Conservation (phyloP, 2,888 invertebrate genomes). For the Drosophila aldrichi region DNA sequence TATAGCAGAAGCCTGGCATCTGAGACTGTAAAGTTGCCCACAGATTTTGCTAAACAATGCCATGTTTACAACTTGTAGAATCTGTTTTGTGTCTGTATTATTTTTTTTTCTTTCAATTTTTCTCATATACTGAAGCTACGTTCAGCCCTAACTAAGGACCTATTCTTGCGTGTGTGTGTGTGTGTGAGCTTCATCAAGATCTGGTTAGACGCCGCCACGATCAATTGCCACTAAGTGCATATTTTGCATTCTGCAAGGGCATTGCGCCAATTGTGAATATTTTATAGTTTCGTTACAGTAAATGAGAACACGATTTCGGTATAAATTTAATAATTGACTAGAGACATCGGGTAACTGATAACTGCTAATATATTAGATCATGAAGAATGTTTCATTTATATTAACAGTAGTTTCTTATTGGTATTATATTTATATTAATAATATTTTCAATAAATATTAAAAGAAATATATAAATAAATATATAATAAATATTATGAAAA, state of each 20-base stretch:
- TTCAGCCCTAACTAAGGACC: conserved; percentile 46
- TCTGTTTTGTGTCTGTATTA: conserved; percentile 34
- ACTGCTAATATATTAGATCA: neutral
- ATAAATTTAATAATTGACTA: conserved; percentile 51
- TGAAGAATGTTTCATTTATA: neutral
- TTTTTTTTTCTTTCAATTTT: conserved; percentile 2
- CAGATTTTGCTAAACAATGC: conserved; percentile 62
- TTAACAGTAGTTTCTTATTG: neutral
- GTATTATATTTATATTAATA: too few relatives aligned
- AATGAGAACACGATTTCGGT: conserved; percentile 77
- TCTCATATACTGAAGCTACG: conserved; percentile 9
- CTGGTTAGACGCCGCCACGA: conserved; percentile 44
- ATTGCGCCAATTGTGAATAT: conserved; percentile 79
- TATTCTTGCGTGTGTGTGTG: neutral
- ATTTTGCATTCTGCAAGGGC: conserved; percentile 77
- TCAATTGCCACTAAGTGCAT: conserved; percentile 75
- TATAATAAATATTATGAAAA: too few relatives aligned
- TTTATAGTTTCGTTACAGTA: conserved; percentile 61
- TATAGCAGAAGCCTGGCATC: conserved; percentile 47
- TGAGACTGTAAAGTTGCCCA: conserved; percentile 18
- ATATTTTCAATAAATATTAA: too few relatives aligned
- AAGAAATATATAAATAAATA: too few relatives aligned
- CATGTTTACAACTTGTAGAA: conserved; percentile 83
- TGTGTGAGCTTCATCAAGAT: conserved; percentile 44
- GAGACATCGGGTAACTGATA: conserved; percentile 22